Conservation (phyloP, 2,797 vertebrate species). For the Coluber constrictor region DNA sequence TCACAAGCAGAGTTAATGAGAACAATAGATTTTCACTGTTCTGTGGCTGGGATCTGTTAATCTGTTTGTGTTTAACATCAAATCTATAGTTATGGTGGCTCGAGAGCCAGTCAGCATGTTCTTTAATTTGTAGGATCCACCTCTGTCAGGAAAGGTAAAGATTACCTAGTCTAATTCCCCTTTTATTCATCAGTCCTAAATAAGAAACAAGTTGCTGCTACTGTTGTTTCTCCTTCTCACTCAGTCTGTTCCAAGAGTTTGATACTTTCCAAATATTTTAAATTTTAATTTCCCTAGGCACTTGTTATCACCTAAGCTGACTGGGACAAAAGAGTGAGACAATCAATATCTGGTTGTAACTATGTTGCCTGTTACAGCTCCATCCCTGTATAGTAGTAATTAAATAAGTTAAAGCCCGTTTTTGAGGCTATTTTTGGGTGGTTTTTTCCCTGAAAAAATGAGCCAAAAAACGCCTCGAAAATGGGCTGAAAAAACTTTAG, state of each 20-base stretch:
- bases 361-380: no score
- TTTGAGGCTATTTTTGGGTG: no score
- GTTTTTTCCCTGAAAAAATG: no score
- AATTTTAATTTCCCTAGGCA: neutral
- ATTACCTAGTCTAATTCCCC: neutral
- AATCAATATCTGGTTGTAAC: no score
- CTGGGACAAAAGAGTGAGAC: neutral
- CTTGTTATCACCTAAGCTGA: neutral
- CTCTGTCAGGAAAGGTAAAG: neutral
- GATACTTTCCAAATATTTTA: neutral
- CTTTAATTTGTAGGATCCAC: no score
- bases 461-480: no score
- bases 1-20: neutral
- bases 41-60: neutral
- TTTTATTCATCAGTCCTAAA: neutral
- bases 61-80: neutral
- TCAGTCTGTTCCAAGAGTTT: neutral
- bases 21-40: neutral
- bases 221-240: neutral
- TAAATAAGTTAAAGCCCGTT: no score
- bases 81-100: neutral
- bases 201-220: neutral
- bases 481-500: no score
- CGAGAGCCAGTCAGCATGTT: neutral
- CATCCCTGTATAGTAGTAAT: neutral